phyloP scores from a whole-genome alignment of 2,797 vertebrate genomes.

The Protonibea diacanthus region DNA sequence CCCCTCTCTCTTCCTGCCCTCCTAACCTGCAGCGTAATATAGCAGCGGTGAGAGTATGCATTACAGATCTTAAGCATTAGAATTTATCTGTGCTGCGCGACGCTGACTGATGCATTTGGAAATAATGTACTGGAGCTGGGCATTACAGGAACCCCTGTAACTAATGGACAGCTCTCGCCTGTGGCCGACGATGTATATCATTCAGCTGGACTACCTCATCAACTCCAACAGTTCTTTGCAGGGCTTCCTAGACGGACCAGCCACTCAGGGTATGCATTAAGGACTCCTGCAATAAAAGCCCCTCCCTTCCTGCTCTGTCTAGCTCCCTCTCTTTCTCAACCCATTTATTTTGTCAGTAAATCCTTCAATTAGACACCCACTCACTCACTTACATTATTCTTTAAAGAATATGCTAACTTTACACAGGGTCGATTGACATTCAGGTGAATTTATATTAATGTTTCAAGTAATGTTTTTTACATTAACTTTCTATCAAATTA shows the following conservation, averaged over 20 bases:
- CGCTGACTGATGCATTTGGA: slow-evolving; percentile 98
- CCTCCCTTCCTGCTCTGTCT: slow-evolving; percentile 37
- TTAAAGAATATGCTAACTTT: slow-evolving; percentile 7
- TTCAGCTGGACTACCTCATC: slow-evolving; percentile 91
- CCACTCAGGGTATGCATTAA: slow-evolving; percentile 69
- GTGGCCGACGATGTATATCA: slow-evolving; percentile 94
- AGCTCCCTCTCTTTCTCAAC: slow-evolving; percentile 29
- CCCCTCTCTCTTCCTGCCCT: slow-evolving; percentile 88
- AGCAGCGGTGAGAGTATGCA: slow-evolving; percentile 89
- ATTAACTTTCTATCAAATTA: neutral
- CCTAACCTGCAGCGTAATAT: slow-evolving; percentile 93
- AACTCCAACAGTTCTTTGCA: slow-evolving; percentile 80
- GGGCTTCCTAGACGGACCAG: slow-evolving; percentile 60
- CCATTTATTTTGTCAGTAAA: slow-evolving; percentile 43
- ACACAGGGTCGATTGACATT: neutral
- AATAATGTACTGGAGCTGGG: slow-evolving; percentile 97
- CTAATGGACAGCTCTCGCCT: slow-evolving; percentile 95
- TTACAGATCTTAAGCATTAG: slow-evolving; percentile 94
- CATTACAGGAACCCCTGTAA: slow-evolving; percentile 92
- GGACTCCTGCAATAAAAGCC: slow-evolving; percentile 60
- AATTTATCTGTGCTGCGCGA: slow-evolving; percentile 92
- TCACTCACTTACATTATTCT: slow-evolving; percentile 4
- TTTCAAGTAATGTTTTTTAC: neutral
- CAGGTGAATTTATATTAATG: neutral
- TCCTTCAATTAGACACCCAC: slow-evolving; percentile 24